Conservation (phyloP, 2,113 vertebrate genomes). For the Otus sunia region DNA sequence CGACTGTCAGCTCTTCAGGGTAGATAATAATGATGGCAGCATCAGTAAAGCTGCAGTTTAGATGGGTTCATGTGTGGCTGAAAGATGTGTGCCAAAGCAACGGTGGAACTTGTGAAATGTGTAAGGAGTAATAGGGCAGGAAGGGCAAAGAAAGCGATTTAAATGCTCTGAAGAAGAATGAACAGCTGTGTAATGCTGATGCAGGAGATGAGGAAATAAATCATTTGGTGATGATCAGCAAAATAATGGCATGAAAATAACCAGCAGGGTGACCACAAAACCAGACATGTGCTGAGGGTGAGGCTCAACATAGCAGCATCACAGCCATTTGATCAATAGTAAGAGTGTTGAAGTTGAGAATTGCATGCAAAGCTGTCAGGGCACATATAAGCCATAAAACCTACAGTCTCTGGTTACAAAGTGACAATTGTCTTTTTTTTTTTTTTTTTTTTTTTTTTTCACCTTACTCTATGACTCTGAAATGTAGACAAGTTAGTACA, state of each 20-base stretch:
- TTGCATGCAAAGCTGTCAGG: not conserved
- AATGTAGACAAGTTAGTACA: constrained; percentile 50
- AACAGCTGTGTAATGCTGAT: not conserved
- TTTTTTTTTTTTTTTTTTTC: not conserved
- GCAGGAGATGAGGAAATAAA: not conserved
- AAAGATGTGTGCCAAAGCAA: not conserved
- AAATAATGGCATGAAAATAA: constrained; percentile 19
- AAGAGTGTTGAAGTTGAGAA: not conserved
- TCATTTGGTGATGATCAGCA: constrained; percentile 16
- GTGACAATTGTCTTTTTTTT: not conserved
- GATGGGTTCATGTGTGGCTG: not conserved
- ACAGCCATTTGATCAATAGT: not conserved
- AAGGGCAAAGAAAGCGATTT: not conserved
- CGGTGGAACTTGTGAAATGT: not conserved
- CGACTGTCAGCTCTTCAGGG: not conserved
- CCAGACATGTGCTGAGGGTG: not conserved
- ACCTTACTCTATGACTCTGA: not conserved
- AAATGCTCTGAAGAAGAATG: not conserved
- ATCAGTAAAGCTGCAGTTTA: not conserved
- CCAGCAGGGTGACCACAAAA: not conserved
- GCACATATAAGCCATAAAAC: not conserved
- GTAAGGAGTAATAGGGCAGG: not conserved
- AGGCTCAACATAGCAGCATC: not conserved
- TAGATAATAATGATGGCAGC: not conserved
- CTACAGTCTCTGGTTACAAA: constrained; percentile 14